These are phyloP conservation scores for Oeneis ivallda DNA, from an alignment of 2,888 invertebrate species.

Conservation along the genomic window DNA sequence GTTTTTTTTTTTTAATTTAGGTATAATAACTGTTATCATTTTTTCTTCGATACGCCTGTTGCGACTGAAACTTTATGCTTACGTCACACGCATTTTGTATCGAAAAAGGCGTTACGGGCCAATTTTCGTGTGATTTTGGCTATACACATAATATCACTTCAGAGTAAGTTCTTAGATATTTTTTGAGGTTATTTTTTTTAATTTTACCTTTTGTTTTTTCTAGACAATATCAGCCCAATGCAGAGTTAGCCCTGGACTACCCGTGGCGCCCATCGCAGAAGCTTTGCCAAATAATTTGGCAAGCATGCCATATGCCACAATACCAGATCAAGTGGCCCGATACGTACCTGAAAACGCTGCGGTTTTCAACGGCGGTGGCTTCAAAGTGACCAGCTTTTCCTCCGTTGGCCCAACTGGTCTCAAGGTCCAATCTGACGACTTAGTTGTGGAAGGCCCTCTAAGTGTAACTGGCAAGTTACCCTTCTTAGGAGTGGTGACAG, in stretches of 20 bases:
- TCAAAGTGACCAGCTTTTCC: slow-evolving; percentile 42
- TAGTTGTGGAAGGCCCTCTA: slow-evolving; percentile 43
- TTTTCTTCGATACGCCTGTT: no score
- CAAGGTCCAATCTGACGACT: slow-evolving; percentile 40
- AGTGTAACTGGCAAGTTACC: slow-evolving; percentile 42
- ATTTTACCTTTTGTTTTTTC: not conserved
- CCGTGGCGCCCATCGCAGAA: not conserved
- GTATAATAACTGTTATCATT: no score
- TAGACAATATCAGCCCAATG: slow-evolving; percentile 20
- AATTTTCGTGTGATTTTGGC: no score
- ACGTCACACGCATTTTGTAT: no score
- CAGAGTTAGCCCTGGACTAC: not conserved
- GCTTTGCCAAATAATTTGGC: slow-evolving; percentile 11
- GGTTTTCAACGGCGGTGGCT: slow-evolving; percentile 38
- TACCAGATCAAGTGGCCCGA: not conserved
- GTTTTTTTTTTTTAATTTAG: no score
- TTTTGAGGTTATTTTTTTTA: no score
- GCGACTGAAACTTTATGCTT: no score
- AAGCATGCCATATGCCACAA: not conserved
- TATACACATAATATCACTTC: no score
- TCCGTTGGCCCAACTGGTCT: slow-evolving; percentile 42
- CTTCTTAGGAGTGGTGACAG: slow-evolving; percentile 46
- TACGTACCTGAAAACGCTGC: slow-evolving; percentile 23
- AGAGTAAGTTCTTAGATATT: no score
- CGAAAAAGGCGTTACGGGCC: no score